Evolutionary conservation across 2,797 vertebrate genomes (phyloP).

Genomic region (Psittacula echo): DNA sequence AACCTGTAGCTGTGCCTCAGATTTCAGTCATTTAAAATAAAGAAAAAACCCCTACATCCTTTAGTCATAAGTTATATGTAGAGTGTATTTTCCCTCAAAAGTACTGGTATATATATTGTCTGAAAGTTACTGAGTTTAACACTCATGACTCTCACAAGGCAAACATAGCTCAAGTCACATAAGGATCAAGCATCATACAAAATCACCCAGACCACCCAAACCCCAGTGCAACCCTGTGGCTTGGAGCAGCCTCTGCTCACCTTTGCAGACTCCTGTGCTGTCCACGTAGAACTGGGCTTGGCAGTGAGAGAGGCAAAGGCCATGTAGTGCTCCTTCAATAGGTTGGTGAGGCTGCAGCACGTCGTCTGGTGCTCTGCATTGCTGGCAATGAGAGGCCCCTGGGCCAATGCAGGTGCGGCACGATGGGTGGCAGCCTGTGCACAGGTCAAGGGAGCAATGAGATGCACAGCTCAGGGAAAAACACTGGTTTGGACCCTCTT

Average conservation of each 20-base stretch:
- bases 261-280: slow-evolving; percentile 81
- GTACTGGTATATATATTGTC: background rate
- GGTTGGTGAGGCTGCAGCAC: slow-evolving; percentile 75
- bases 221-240: background rate
- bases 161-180: background rate
- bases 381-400: slow-evolving; percentile 77
- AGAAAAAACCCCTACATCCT: background rate
- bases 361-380: slow-evolving; percentile 80
- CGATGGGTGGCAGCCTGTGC: slow-evolving; percentile 86
- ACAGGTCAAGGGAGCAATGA: background rate
- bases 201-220: background rate
- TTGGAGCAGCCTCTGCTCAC: slow-evolving; percentile 66
- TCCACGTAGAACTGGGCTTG: slow-evolving; percentile 78
- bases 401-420: slow-evolving; percentile 88
- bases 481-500: background rate
- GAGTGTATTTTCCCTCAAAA: background rate
- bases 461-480: background rate
- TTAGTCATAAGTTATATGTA: background rate
- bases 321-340: slow-evolving; percentile 13
- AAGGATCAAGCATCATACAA: accelerated
- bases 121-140: background rate
- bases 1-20: too few relatives aligned
- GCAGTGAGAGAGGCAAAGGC: slow-evolving; percentile 84
- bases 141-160: background rate
- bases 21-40: background rate